phyloP scores from a whole-genome alignment of 2,888 invertebrate species.

The Spodoptera littoralis region DNA sequence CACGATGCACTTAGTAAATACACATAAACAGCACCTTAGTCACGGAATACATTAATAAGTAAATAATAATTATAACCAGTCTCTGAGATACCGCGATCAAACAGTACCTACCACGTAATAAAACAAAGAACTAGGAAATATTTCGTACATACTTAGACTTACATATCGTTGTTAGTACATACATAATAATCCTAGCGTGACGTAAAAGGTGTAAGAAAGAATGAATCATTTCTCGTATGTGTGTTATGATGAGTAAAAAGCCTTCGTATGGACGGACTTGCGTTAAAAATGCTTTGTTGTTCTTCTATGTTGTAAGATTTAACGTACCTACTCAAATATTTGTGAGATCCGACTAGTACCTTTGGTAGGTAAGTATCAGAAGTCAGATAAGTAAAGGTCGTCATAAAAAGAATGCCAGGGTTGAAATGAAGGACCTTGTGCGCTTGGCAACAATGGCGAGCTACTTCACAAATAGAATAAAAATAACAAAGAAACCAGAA shows the following conservation, averaged over 20 bases:
- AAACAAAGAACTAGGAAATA: constrained; percentile 59
- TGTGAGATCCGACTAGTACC: too few relatives aligned
- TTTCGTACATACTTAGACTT: constrained; percentile 30
- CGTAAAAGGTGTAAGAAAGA: constrained; percentile 14
- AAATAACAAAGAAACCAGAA: constrained; percentile 11
- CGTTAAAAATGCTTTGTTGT: too few relatives aligned
- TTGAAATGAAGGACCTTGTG: not conserved
- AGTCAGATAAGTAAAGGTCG: too few relatives aligned
- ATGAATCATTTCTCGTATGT: not conserved
- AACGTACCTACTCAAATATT: too few relatives aligned
- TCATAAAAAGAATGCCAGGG: not conserved
- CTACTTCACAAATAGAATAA: constrained; percentile 14
- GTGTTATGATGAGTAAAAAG: too few relatives aligned
- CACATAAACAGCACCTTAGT: constrained; percentile 39
- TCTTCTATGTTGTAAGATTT: too few relatives aligned
- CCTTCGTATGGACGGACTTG: too few relatives aligned
- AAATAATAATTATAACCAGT: constrained; percentile 14
- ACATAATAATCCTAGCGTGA: constrained; percentile 19
- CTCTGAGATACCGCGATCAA: constrained; percentile 40
- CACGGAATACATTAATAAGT: constrained; percentile 24
- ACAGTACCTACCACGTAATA: constrained; percentile 24
- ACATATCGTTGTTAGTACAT: constrained; percentile 16
- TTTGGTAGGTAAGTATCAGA: too few relatives aligned
- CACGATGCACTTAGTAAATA: constrained; percentile 17
- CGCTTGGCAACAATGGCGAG: constrained; percentile 2